Evolutionary conservation across 2,113 vertebrate genomes (phyloP), one percentile per base, ranked within the genome.

Genomic region (Anoplopoma fimbria): DNA sequence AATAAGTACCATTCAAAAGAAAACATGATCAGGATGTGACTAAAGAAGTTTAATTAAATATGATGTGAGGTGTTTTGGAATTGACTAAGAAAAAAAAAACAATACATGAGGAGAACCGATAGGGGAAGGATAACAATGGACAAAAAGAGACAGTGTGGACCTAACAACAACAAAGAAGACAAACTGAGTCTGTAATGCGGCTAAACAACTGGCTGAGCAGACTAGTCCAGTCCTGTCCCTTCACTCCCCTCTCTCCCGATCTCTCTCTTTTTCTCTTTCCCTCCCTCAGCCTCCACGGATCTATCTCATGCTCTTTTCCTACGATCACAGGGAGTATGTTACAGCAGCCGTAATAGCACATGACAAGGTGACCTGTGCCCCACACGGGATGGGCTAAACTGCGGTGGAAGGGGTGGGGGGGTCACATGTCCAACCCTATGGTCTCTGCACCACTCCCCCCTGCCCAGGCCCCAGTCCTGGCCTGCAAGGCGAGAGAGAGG

Each of bases 341-440:
- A 86, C 90, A 84, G 86, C 90, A 81, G 85, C 86, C 82, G 83
- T 90, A 89, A 91, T 81, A 93, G 92, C 92, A 93, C 92, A 93
- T 93, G 93, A 94, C 92, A 92, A 93, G 92, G 90, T 93, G 92
- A 94, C 93, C 93, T 93, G 90, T 93, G 92, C 87, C 91, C 93
- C 91, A 93, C 92, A 93, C 92, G 92, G 88, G 92, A 94, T 92
- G 91, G 92, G 83, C 89, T 92, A 91, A 87, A 92, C 89, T 88
- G 86, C 81, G 81, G 86, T 87, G 75, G 86, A 73, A 69, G 33
- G 75, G 87, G 79, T 81, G 78, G 89, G 83, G 85, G 86, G 82
- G 92, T 93, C 88, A 82, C 69, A 77, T 92, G 93, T 93, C 90
- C 90, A 89, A 88, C 42, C 87, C 88, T 86, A 91, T 86, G 89